Conservation (phyloP, 35 echinoderm and acorn worm genomes). For the Ophioderma brevispina region DNA sequence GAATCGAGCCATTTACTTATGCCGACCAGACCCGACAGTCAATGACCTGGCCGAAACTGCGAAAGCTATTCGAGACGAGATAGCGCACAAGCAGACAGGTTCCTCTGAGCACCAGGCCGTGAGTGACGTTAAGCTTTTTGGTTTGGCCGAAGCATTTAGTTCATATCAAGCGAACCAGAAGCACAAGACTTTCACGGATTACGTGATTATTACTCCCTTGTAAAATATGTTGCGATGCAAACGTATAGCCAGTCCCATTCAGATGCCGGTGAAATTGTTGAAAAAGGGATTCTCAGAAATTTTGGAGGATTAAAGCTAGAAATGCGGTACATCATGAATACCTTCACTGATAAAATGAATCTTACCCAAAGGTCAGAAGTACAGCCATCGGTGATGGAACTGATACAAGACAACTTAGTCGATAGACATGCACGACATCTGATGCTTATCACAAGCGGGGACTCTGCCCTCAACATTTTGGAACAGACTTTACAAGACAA, state of each 20-base stretch:
- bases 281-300: slow-evolving; percentile 26
- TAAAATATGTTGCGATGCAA: slow-evolving; percentile 19
- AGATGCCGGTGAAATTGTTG: neutral
- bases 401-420: slow-evolving; percentile 28
- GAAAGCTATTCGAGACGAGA: slow-evolving; percentile 33
- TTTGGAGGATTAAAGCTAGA: slow-evolving; percentile 32
- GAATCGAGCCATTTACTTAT: slow-evolving; percentile 47
- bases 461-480: slow-evolving; percentile 35
- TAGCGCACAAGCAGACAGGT: neutral
- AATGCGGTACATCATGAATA: slow-evolving; percentile 12
- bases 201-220: slow-evolving; percentile 39
- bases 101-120: neutral
- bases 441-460: slow-evolving; percentile 48
- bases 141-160: slow-evolving; percentile 18
- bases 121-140: neutral
- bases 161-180: neutral
- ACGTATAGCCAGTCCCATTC: neutral
- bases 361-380: neutral
- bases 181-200: slow-evolving; percentile 35
- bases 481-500: neutral
- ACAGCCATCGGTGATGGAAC: neutral
- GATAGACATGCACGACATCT: slow-evolving; percentile 30
- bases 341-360: slow-evolving; percentile 17
- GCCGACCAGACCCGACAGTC: slow-evolving; percentile 25
- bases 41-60: slow-evolving; percentile 32